Evolutionary conservation across 2,888 invertebrate genomes (phyloP).

Genomic region (Lepidochrysops patricia): DNA sequence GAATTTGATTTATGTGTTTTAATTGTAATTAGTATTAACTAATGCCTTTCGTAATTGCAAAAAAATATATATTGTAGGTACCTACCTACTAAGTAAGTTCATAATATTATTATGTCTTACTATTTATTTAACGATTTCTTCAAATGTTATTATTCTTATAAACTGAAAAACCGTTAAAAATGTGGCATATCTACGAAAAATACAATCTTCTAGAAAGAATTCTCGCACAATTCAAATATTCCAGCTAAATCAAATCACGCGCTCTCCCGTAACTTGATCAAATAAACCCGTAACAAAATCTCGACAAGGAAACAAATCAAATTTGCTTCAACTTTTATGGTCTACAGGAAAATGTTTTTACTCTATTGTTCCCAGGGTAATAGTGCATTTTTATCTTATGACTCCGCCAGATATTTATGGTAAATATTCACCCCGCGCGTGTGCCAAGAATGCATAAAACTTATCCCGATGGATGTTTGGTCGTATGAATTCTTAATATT

Average conservation of each 20-base stretch:
- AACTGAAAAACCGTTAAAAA: too few relatives aligned
- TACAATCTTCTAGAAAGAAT: background rate
- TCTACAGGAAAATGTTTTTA: conserved; percentile 1
- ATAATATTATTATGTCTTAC: too few relatives aligned
- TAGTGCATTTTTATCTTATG: conserved; percentile 7
- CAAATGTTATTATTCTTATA: too few relatives aligned
- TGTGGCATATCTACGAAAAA: too few relatives aligned
- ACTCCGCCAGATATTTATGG: background rate
- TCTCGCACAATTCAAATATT: background rate
- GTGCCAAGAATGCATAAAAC: conserved; percentile 2
- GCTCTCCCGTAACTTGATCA: conserved; percentile 1
- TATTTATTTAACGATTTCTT: too few relatives aligned
- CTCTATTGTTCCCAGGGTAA: conserved; percentile 3
- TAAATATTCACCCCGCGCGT: conserved; percentile 10
- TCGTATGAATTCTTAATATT: background rate
- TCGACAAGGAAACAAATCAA: conserved; percentile 6
- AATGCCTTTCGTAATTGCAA: too few relatives aligned
- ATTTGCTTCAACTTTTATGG: background rate
- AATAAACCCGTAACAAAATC: conserved; percentile 1
- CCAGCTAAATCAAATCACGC: background rate
- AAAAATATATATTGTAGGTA: too few relatives aligned
- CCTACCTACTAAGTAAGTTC: too few relatives aligned
- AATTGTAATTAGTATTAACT: too few relatives aligned
- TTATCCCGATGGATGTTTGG: background rate
- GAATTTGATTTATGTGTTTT: too few relatives aligned